These are phyloP conservation scores for Meandrusa payeni DNA, from an alignment of 2,888 invertebrate genomes.

Conservation along the genomic window DNA sequence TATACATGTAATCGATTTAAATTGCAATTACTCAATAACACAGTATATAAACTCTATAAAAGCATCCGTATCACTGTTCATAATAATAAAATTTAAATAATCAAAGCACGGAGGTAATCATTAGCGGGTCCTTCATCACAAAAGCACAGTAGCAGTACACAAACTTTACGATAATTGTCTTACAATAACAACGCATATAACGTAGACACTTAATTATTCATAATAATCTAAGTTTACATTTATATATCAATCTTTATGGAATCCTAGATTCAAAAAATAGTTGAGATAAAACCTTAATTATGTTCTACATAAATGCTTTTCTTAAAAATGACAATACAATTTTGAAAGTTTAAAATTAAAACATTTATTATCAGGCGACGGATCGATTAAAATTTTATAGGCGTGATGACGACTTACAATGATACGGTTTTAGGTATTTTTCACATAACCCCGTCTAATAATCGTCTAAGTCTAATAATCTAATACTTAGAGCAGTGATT, in stretches of 20 bases:
- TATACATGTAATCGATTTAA: neutral
- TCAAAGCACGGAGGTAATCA: neutral
- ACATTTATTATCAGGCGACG: no score
- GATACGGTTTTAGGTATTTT: no score
- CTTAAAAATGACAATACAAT: neutral
- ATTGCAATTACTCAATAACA: no score
- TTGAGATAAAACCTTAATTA: conserved; percentile 10
- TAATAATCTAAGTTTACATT: conserved; percentile 14
- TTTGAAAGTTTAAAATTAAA: neutral
- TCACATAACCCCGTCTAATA: no score
- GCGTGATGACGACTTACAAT: no score
- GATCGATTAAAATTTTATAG: no score
- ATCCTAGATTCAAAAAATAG: conserved; percentile 10
- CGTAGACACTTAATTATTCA: conserved; percentile 9
- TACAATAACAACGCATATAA: conserved; percentile 1
- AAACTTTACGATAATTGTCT: conserved; percentile 2
- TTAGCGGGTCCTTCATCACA: conserved; percentile 16
- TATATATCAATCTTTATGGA: conserved; percentile 3
- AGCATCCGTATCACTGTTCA: conserved; percentile 3
- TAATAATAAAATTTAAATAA: neutral
- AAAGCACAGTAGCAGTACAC: conserved; percentile 18
- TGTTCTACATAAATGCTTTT: conserved; percentile 5
- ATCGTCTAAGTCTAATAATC: no score
- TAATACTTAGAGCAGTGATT: no score
- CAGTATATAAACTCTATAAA: neutral